Evolutionary conservation across 1,140 invertebrate species (phyloP), one percentile per base, ranked within the genome.

Genomic region (Trachelipus rathkii): DNA sequence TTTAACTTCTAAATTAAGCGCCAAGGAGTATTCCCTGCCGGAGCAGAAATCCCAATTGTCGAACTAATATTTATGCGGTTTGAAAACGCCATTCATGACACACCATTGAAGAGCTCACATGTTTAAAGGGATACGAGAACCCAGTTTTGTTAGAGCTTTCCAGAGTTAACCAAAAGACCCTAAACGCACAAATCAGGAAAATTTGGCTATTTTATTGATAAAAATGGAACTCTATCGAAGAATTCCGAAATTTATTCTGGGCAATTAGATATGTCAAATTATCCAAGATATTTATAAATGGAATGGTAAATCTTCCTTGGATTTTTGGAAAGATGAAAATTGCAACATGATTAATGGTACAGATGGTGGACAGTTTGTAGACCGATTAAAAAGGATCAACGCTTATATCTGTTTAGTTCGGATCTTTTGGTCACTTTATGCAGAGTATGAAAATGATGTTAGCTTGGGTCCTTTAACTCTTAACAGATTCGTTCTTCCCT

Each of bases 171-270:
- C 6, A n/a, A 71, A 72, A 10, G 74, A 80, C 21, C 77, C 77
- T 11, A 91, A 92, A 0, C 93, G n/a, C n/a, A 93, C 77, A 83
- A 95, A 80, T 92, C 95, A 90, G 92, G 95, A 82, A 93, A 74
- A 60, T 78, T 78, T 66, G 76, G 82, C 21, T 80, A 80, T 53
- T 79, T 84, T 45, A 81, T 80, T 50, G 82, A 79, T 80, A 86
- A 85, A 84, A 88, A 88, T 81, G 81, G 84, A 77, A 87, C 86
- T 53, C 83, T 86, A 82, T 87, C 87, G 83, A 87, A 87, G 15
- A 74, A 84, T 7, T 87, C 86, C 80, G 86, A 83, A 21, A 84
- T 88, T n/a, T 84, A 81, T 79, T 87, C 86, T 8, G 87, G 87
- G 46, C 83, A 83, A 75, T 81, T 81, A 24, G 83, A 85, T 75